These are phyloP conservation scores for Dorcus hopei DNA, from an alignment of 2,888 invertebrate genomes.

Conservation along the genomic window DNA sequence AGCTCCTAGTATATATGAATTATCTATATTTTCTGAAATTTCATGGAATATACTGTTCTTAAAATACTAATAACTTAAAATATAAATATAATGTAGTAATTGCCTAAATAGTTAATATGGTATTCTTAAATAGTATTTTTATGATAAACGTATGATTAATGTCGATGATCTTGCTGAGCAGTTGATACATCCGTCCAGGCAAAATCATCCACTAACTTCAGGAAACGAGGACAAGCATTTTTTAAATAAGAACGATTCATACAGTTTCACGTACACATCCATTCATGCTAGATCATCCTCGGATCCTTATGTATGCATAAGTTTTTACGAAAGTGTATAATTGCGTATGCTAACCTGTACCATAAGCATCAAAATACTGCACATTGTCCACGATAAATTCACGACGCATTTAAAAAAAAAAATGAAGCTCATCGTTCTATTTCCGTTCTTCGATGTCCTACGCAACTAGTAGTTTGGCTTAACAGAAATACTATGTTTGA, in stretches of 20 bases:
- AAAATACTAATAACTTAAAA: slow-evolving; percentile 20
- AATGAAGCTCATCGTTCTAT: slow-evolving; percentile 3
- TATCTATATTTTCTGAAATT: slow-evolving; percentile 21
- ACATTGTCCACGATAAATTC: neutral
- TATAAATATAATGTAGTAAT: slow-evolving; percentile 21
- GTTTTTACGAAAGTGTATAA: slow-evolving; percentile 11
- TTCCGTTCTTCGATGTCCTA: neutral
- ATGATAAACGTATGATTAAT: slow-evolving; percentile 8
- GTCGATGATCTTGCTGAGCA: slow-evolving; percentile 13
- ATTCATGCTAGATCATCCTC: slow-evolving; percentile 41
- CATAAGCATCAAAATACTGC: slow-evolving; percentile 26
- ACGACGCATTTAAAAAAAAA: slow-evolving; percentile 4
- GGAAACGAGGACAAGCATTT: slow-evolving; percentile 47
- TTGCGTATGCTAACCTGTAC: slow-evolving; percentile 30
- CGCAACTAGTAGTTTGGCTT: too few relatives aligned
- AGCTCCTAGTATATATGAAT: neutral
- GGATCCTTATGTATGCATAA: slow-evolving; percentile 32
- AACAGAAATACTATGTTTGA: too few relatives aligned
- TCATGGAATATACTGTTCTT: slow-evolving; percentile 22
- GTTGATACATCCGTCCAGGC: slow-evolving; percentile 13
- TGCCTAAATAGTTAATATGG: slow-evolving; percentile 23
- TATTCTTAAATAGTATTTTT: slow-evolving; percentile 19
- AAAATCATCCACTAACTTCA: slow-evolving; percentile 32
- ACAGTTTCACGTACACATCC: neutral
- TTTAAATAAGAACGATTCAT: slow-evolving; percentile 39